Conservation (phyloP, 1,140 invertebrate species). For the Oryctes rhinoceros region DNA sequence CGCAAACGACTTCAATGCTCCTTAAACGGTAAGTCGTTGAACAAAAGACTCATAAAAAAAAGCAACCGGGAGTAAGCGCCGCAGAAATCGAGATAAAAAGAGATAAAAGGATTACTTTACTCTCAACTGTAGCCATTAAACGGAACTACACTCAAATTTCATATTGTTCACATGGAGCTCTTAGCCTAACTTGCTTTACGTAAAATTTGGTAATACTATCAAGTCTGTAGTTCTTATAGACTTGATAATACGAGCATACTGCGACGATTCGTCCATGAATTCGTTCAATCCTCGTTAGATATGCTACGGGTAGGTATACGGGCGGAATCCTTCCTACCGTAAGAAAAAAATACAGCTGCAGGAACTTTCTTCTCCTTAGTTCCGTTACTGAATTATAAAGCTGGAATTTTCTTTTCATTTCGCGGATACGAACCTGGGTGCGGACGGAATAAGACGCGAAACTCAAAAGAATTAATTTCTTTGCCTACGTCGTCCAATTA, state of each 20-base stretch:
- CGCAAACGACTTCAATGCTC: too few species aligned
- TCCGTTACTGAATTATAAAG: constrained; percentile 3
- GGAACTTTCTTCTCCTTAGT: neutral
- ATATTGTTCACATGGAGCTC: too few species aligned
- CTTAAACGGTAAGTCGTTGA: too few species aligned
- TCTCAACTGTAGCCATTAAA: too few species aligned
- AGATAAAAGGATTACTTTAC: too few species aligned
- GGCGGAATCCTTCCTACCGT: neutral
- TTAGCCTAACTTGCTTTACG: too few species aligned
- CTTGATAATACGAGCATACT: neutral
- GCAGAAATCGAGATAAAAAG: too few species aligned
- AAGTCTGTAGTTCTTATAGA: constrained; percentile 4
- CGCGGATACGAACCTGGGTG: neutral
- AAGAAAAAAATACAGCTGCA: neutral
- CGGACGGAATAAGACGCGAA: neutral
- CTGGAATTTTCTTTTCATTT: constrained; percentile 25
- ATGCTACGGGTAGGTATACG: neutral
- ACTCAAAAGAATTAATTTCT: constrained; percentile 30
- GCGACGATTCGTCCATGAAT: neutral
- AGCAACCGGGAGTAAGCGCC: too few species aligned
- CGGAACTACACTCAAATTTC: too few species aligned
- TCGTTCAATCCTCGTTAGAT: neutral
- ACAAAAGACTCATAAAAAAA: too few species aligned
- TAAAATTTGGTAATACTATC: too few species aligned
- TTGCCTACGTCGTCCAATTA: constrained; percentile 24